Conservation (phyloP, 2,888 invertebrate genomes). For the Cheilosia impressa region DNA sequence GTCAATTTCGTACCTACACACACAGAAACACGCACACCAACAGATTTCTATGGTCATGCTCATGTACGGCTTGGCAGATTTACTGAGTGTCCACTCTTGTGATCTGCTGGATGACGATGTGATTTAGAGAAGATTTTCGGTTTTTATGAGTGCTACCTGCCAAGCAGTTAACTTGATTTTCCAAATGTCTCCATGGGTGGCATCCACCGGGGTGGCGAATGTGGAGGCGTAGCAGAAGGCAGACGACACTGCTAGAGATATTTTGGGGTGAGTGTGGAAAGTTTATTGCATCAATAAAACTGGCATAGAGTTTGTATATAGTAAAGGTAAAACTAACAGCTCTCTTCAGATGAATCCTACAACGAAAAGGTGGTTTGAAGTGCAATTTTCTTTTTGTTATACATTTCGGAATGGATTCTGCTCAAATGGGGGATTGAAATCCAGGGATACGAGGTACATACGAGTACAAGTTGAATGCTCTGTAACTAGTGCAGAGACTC, state of each 20-base stretch:
- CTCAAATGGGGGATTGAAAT: slow-evolving; percentile 25
- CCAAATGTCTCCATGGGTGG: slow-evolving; percentile 22
- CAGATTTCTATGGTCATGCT: slow-evolving; percentile 5
- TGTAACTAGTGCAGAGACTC: too few species aligned
- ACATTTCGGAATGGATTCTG: slow-evolving; percentile 51
- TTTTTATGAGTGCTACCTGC: slow-evolving; percentile 69
- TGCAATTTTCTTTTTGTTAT: slow-evolving; percentile 58
- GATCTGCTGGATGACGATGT: slow-evolving; percentile 47
- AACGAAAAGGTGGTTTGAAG: slow-evolving; percentile 59
- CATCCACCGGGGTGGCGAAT: background rate
- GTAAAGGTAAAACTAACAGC: slow-evolving; percentile 23
- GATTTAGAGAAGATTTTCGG: slow-evolving; percentile 70
- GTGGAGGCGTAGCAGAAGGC: background rate
- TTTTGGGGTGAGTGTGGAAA: slow-evolving; percentile 22
- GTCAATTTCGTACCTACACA: slow-evolving; percentile 38
- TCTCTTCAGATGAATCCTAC: slow-evolving; percentile 31
- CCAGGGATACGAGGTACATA: background rate
- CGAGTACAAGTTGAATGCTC: too few species aligned
- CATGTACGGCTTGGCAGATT: slow-evolving; percentile 38
- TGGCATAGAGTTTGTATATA: slow-evolving; percentile 16
- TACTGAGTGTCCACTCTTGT: slow-evolving; percentile 36
- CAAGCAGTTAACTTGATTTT: slow-evolving; percentile 68
- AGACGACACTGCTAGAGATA: slow-evolving; percentile 9
- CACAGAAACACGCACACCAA: background rate
- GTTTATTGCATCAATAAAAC: slow-evolving; percentile 72